These are phyloP conservation scores for Malurus melanocephalus DNA, from an alignment of 2,113 vertebrate species.

Conservation along the genomic window DNA sequence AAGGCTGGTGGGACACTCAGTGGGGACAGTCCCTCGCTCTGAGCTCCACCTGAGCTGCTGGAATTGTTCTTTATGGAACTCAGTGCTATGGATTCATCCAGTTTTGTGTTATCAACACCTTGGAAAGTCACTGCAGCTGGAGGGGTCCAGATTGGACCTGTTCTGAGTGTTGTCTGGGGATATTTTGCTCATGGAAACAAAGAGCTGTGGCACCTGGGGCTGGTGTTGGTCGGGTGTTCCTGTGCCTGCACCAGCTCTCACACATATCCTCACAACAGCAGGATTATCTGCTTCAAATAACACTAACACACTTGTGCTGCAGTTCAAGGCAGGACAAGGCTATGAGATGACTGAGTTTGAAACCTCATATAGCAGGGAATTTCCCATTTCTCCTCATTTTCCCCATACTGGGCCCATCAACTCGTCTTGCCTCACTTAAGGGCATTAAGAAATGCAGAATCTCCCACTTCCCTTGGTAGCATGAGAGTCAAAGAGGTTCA, in stretches of 20 bases:
- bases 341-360: neutral
- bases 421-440: neutral
- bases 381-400: neutral
- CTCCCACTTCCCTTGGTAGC: neutral
- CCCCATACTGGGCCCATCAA: neutral
- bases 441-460: neutral
- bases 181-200: neutral
- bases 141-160: neutral
- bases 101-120: neutral
- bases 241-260: neutral
- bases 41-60: neutral
- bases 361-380: neutral
- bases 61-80: neutral
- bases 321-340: neutral
- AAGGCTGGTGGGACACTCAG: rapidly evolving
- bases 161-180: neutral
- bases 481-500: neutral
- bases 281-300: neutral
- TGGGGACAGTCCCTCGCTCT: neutral
- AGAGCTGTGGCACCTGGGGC: neutral
- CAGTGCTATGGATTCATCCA: neutral
- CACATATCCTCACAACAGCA: neutral
- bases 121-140: rapidly evolving
- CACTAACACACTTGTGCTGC: neutral
- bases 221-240: neutral